Percentiles rank a stretch among this genome's conserved stretches.
Evolutionary conservation across 1,140 invertebrate genomes (phyloP).

Genomic region (Pinna nobilis): DNA sequence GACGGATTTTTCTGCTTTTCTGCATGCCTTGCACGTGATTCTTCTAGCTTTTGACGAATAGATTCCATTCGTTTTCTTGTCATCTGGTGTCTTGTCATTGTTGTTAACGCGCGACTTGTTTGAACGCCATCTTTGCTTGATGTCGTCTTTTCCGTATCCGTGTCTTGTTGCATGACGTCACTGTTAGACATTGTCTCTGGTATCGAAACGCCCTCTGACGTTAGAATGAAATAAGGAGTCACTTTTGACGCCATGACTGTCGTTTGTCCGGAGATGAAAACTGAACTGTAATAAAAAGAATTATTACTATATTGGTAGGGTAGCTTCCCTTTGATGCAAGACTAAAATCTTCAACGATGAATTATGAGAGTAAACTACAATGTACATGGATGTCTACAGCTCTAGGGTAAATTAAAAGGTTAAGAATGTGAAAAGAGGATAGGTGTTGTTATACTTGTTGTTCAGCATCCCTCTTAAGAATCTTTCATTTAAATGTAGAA

Average conservation of each 20-base stretch:
- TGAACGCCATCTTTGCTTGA: constrained; percentile 2
- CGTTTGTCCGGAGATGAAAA: too few relatives aligned
- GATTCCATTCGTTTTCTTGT: constrained; percentile 39
- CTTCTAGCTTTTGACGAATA: constrained; percentile 37
- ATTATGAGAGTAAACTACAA: too few relatives aligned
- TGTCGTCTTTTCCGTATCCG: neutral
- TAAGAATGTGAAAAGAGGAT: too few relatives aligned
- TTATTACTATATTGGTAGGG: too few relatives aligned
- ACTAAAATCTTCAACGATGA: too few relatives aligned
- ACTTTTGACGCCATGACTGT: constrained; percentile 26
- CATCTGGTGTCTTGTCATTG: constrained; percentile 28
- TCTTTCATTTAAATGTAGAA: too few relatives aligned
- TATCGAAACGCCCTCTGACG: constrained; percentile 7
- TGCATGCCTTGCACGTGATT: constrained; percentile 34
- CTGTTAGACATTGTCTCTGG: neutral
- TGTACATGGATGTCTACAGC: too few relatives aligned
- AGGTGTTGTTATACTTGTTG: too few relatives aligned
- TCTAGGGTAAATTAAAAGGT: too few relatives aligned
- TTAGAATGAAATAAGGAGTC: constrained; percentile 30
- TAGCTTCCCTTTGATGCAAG: too few relatives aligned
- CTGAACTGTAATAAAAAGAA: too few relatives aligned
- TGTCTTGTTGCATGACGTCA: neutral
- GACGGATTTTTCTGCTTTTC: constrained; percentile 25
- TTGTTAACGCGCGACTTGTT: constrained; percentile 7
- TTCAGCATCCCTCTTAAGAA: too few relatives aligned